Evolutionary conservation across 1,140 invertebrate genomes (phyloP), one percentile per base, ranked within the genome.

Genomic region (Leptinotarsa defecta): DNA sequence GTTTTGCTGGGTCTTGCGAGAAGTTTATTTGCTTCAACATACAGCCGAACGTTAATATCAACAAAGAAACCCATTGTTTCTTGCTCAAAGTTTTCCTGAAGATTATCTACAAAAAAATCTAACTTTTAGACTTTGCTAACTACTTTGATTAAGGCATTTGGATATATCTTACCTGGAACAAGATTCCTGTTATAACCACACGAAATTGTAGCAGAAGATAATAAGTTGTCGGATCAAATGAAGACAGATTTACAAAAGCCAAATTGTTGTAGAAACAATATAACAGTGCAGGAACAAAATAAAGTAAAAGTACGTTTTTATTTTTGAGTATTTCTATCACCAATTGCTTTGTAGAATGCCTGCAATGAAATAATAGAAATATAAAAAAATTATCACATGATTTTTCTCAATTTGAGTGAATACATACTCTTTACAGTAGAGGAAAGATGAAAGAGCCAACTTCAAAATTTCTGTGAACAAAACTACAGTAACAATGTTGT

Each of bases 241-340:
- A 90, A 20, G 93, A 91, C 76, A 98, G 87, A 88, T 98, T 98
- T 22, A 95, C 89, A 87, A 97, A 99, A 13, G 95, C 91, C 79
- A 99, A 88, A 87, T 98, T 98, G 84, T 99, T 98, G 86, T 98
- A 98, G 4, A 98, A 87, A 83, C 95, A 97, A 85, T 99, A 99
- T 43, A 98, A 87, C 79, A 94, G 89, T 6, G 96, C 93, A 63
- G 96, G 96, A 72, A 98, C 90, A 87, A 97, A 94, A 83, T 99
- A 99, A 20, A 96, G 84, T n/a, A 90, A 78, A 74, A 97, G 86
- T 11, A 97, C 91, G 74, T 89, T 87, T 74, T 87, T 89, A 80
- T 92, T 87, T 79, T 90, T 89, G 27, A 86, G 82, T 3, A 89
- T 84, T 76, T 92, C 89, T 63, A 86, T 83, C 13, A 90, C 85